Base-by-base conservation (phyloP, 1,140 invertebrate genomes). In the Lepidurus packardi region DNA sequence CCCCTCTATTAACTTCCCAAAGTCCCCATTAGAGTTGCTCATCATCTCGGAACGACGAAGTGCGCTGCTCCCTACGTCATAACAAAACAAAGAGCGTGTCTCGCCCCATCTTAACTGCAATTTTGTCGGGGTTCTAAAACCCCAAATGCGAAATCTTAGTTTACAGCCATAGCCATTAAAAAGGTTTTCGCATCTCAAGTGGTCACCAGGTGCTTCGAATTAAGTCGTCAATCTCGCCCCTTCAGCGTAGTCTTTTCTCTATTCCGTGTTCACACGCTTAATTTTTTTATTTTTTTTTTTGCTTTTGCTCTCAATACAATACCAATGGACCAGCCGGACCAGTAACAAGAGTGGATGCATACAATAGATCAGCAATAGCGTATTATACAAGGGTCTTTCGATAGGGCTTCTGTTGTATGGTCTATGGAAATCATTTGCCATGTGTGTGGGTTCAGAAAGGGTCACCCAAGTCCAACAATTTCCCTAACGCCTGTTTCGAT, bases 401-500 rank as follows among this genome's bases (percentile, higher is more conserved):
- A 21, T 5, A 21, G 6, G 53, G 53, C 53, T 65, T 65, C 53
- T 65, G 53, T 16, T 16, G 53, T 65, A 65, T 34, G 34, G 34
- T 34, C 45, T 47, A 47, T 21, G 21, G 53, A 16, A 13, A 9
- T 9, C 1, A 65, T 65, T 34, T 65, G 53, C 53, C 53, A 65
- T 65, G 53, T 65, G 53, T 65, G 53, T 65, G 53, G 53, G n/a
- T 65, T 21, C 53, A 65, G 53, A 7, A 65, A 65, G 53, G 53
- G 53, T 65, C 53, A n/a, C 9, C 53, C n/a, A 34, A 65, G 53
- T 65, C 53, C 53, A 16, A 21, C 53, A 5, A 65, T 65, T 21
- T 13, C 53, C 53, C 21, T 21, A 7, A 65, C 34, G 53, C 3
- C 53, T 65, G 53, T 65, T 65, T 34, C 53, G 16, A 65, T 65